These are phyloP conservation scores for Halcyon senegalensis DNA, from an alignment of 2,113 vertebrate species.

Conservation along the genomic window DNA sequence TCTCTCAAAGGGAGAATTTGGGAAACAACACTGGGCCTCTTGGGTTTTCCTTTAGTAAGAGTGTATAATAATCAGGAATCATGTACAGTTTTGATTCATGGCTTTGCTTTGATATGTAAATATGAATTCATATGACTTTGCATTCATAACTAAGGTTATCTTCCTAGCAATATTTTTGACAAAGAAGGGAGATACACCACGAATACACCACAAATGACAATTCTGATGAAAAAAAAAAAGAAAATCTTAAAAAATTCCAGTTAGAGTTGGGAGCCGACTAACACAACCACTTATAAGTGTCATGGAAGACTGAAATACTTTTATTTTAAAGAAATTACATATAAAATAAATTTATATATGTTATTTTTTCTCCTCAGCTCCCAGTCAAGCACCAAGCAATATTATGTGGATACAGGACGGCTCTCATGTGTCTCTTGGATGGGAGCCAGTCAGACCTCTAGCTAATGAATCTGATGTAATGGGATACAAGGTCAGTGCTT, in stretches of 20 bases:
- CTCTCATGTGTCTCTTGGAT: slow-evolving; percentile 88
- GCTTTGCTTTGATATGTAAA: slow-evolving; percentile 47
- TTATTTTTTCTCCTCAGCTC: slow-evolving; percentile 77
- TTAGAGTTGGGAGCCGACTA: neutral
- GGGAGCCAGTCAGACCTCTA: slow-evolving; percentile 90
- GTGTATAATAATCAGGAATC: neutral
- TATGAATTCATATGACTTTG: slow-evolving; percentile 1
- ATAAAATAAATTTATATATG: neutral
- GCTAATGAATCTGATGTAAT: slow-evolving; percentile 94
- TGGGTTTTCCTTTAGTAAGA: neutral
- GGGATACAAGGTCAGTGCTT: slow-evolving; percentile 90
- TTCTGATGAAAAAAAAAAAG: neutral
- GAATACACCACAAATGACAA: slow-evolving; percentile 8
- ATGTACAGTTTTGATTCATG: neutral
- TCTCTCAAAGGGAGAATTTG: neutral
- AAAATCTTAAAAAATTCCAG: neutral
- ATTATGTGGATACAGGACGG: slow-evolving; percentile 94
- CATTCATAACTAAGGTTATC: slow-evolving; percentile 41
- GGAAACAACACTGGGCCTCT: neutral
- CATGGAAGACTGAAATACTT: neutral
- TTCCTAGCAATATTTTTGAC: slow-evolving; percentile 39
- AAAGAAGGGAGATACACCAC: neutral
- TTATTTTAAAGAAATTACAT: neutral
- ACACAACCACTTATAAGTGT: neutral
- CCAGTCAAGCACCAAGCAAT: slow-evolving; percentile 87